Base-by-base conservation (phyloP, 2,888 invertebrate species). In the Prenolepis imparis region DNA sequence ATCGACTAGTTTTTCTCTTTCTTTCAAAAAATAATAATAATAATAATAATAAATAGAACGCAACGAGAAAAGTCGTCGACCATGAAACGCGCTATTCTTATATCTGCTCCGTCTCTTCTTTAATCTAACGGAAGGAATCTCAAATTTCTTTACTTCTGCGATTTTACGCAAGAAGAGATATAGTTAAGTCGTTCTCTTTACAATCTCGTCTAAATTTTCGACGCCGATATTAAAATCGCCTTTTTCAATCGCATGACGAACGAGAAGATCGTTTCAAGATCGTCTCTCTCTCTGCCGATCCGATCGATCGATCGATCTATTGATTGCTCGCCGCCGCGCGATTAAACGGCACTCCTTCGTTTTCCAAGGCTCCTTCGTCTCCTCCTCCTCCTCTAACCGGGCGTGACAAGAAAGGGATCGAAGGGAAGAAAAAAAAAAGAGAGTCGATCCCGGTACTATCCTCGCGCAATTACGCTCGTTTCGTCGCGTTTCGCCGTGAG, bases 391-490 rank as follows among this genome's bases (percentile, higher is more conserved):
- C 68, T 18, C 11, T 24, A 44, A 9, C 9, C 9, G 41, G 21
- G 21, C 52, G 18, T 59, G 11, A 57, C 61, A 74, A 82, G 68
- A 67, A 63, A 82, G 70, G 12, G 39, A 55, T 4, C 59, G 72
- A 72, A 12, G 57, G 28, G 52, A 66, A 59, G 80, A 68, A 74
- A 52, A 59, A 61, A 48, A 44, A 21, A 78, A 61, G 52, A 59
- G 77, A 83, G 67, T 70, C 77, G 68, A 61, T 78, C 78, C 59
- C 57, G 77, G 82, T 81, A 78, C 84, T 85, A 85, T 84, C 67
- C 80, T 57, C 88, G 75, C 63, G 85, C 86, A 88, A 89, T 89
- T 88, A 85, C 88, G 86, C 83, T 88, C 87, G 90, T 89, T 89
- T 89, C 90, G 88, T 87, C 85, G 88, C 89, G 85, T 84, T 88